Evolutionary conservation across 2,888 invertebrate genomes (phyloP), one percentile per base, ranked within the genome.

Genomic region (Onthophagus sagittarius): DNA sequence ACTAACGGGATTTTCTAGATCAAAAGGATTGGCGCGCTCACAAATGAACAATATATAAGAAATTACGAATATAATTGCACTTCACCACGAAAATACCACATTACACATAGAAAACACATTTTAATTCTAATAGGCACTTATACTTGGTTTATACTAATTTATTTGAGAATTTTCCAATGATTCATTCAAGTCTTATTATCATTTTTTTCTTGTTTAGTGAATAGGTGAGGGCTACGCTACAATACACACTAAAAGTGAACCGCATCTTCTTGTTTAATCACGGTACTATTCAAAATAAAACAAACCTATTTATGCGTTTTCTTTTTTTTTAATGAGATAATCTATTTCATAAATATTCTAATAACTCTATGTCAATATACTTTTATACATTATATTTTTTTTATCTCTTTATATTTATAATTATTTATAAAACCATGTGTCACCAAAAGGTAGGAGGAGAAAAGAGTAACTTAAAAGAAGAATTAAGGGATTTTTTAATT

Each of bases 371-470:
- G 83, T 84, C 81, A 84, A 84, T 85, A 85, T 84, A 84, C 67
- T 82, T 85, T 84, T 85, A 84, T 85, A 85, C 84, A 85, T 85
- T 67, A 67, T 67, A 67, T 67, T 53, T 85, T 23, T 23, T 84
- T 84, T 84, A 84, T 84, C 84, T 85, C 84, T 85, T 83, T 83
- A 82, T 84, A 83, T 83, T 82, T 80, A 84, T 84, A 79, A 82
- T 82, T 81, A 82, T 83, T 84, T 84, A 85, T 84, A 84, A 85
- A 85, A 85, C 84, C 84, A 84, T 83, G 84, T 85, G 83, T 85
- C 84, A 85, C 84, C 85, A 85, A 84, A 81, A 83, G 83, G 84
- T 83, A 80, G 81, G 82, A 84, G 83, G 71, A 67, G 71, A 74
- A 74, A 73, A 63, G 70, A 72, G 75, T 71, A 74, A 73, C 71